phyloP scores from a whole-genome alignment of 1,140 invertebrate genomes.

The Asbolus verrucosus region DNA sequence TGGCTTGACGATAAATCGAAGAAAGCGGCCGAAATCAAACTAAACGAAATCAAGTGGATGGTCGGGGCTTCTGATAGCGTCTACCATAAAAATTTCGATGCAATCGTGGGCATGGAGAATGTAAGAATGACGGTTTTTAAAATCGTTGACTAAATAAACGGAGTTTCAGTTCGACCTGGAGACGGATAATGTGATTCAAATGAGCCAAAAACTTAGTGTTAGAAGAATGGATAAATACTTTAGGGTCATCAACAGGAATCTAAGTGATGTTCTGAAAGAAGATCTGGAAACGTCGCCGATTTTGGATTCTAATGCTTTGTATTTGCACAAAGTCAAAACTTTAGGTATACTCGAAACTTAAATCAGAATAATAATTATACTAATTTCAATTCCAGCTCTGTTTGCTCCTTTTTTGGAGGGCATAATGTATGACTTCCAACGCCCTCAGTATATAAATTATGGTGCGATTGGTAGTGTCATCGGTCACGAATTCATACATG shows the following conservation, averaged over 20 bases:
- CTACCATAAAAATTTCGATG: slow-evolving; percentile 31
- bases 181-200: slow-evolving; percentile 39
- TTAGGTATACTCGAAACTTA: too few relatives aligned
- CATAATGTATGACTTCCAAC: slow-evolving; percentile 83
- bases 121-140: slow-evolving; percentile 2
- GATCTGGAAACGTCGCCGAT: neutral
- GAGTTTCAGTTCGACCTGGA: slow-evolving; percentile 43
- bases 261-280: slow-evolving; percentile 3
- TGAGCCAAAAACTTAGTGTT: slow-evolving; percentile 3
- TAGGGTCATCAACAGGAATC: slow-evolving; percentile 11
- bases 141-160: neutral
- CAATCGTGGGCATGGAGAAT: slow-evolving; percentile 18
- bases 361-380: too few relatives aligned
- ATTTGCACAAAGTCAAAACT: slow-evolving; percentile 41
- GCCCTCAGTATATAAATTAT: slow-evolving; percentile 89
- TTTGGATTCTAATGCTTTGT: slow-evolving; percentile 49
- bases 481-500: slow-evolving; percentile 78
- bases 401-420: slow-evolving; percentile 92
- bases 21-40: slow-evolving; percentile 15
- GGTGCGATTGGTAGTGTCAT: slow-evolving; percentile 78
- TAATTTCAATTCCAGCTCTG: slow-evolving; percentile 80
- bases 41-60: slow-evolving; percentile 10
- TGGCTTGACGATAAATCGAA: slow-evolving; percentile 52
- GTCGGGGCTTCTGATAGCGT: slow-evolving; percentile 35
- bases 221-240: slow-evolving; percentile 5